A percentile compares a stretch with the other conserved stretches of the same genome.
Conservation (phyloP, 2,797 vertebrate species). For the Smutsia gigantea region DNA sequence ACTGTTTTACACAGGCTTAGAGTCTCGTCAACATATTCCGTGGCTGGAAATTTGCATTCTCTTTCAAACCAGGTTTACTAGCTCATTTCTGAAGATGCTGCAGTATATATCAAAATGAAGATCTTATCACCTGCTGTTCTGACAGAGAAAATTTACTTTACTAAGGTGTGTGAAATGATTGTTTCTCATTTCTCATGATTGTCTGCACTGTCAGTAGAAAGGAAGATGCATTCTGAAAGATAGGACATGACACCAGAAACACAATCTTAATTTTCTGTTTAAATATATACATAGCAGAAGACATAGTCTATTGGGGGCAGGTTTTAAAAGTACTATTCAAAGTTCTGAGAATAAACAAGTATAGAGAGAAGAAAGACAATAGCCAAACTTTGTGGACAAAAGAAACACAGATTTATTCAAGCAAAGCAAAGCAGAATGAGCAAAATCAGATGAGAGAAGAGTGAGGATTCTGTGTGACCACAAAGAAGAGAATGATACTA, state of each 20-base stretch:
- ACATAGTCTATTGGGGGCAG: neutral
- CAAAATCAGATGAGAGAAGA: neutral
- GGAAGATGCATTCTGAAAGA: slow-evolving; percentile 49
- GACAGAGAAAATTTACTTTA: slow-evolving; percentile 49
- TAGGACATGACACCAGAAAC: neutral
- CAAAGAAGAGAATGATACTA: neutral
- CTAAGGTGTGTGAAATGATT: slow-evolving; percentile 50
- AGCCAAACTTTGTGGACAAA: neutral
- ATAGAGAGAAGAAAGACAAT: slow-evolving; percentile 8
- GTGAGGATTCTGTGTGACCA: neutral
- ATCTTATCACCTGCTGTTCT: slow-evolving; percentile 40
- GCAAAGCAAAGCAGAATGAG: neutral
- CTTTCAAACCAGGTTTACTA: slow-evolving; percentile 18
- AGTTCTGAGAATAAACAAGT: slow-evolving; percentile 30
- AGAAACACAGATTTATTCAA: neutral
- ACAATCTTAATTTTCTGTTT: slow-evolving; percentile 50
- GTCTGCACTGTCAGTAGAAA: neutral
- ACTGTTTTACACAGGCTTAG: neutral
- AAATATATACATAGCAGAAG: slow-evolving; percentile 1
- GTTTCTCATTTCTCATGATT: slow-evolving; percentile 49
- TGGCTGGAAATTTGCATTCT: slow-evolving; percentile 6
- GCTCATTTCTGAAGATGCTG: slow-evolving; percentile 59
- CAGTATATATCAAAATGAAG: slow-evolving; percentile 67
- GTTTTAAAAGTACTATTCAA: slow-evolving; percentile 36
- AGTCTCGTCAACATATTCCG: neutral